A percentile compares a stretch with the other conserved stretches of the same genome.
These are phyloP conservation scores for Hydractinia symbiolongicarpus DNA, from an alignment of 30 jellyfish, hydroid and myxozoan genomes.

Conservation along the genomic window DNA sequence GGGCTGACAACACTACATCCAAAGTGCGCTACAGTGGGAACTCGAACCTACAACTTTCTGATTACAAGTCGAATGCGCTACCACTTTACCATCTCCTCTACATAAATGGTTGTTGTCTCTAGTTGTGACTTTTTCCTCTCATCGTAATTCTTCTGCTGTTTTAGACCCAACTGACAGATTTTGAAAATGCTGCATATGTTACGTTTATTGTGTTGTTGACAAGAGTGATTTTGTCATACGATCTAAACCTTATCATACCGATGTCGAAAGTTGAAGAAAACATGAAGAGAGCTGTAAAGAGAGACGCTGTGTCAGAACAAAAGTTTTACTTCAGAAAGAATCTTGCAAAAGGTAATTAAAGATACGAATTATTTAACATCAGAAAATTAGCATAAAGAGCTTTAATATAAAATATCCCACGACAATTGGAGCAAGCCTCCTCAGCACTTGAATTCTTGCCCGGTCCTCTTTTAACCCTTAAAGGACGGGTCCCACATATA, in stretches of 20 bases:
- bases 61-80: too few relatives aligned
- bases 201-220: slow-evolving; percentile 92
- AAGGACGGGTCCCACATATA: too few relatives aligned
- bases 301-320: slow-evolving; percentile 87
- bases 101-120: background rate
- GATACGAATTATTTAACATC: background rate
- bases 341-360: slow-evolving; percentile 54
- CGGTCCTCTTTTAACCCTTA: too few relatives aligned
- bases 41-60: too few relatives aligned
- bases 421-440: background rate
- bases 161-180: slow-evolving; percentile 95
- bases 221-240: slow-evolving; percentile 75
- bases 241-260: slow-evolving; percentile 79
- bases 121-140: background rate
- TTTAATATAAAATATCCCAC: background rate
- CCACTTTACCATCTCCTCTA: background rate
- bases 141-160: background rate
- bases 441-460: background rate
- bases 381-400: too few relatives aligned
- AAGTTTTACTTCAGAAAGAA: slow-evolving; percentile 78
- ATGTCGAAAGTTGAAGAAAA: slow-evolving; percentile 98
- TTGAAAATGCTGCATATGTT: slow-evolving; percentile 98
- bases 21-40: too few relatives aligned
- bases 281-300: slow-evolving; percentile 76
- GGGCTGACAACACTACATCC: too few relatives aligned